These are phyloP conservation scores for Diploptera punctata DNA, from an alignment of 2,888 invertebrate genomes.

Conservation along the genomic window DNA sequence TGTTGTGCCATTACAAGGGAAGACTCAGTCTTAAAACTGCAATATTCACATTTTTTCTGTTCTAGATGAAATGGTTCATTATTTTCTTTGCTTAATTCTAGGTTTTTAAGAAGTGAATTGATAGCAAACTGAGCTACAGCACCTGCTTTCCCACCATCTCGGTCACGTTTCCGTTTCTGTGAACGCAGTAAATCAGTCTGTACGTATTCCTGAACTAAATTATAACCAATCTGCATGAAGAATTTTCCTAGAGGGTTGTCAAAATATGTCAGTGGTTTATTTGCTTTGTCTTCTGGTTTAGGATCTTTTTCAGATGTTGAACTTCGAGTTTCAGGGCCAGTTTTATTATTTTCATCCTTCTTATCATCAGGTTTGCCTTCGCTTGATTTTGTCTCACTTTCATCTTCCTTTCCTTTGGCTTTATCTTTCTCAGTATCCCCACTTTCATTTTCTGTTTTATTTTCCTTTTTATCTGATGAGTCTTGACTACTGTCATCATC, in stretches of 20 bases:
- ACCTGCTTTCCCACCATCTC: constrained; percentile 69
- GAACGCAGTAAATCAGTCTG: constrained; percentile 90
- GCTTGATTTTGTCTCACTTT: constrained; percentile 44
- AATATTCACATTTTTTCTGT: constrained; percentile 85
- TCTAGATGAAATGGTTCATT: constrained; percentile 79
- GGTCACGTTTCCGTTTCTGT: constrained; percentile 83
- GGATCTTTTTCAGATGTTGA: constrained; percentile 40
- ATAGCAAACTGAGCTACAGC: constrained; percentile 77
- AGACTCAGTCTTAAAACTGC: constrained; percentile 90
- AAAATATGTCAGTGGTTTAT: constrained; percentile 66
- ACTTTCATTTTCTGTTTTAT: constrained; percentile 55
- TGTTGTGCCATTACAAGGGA: constrained; percentile 83
- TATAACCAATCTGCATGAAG: constrained; percentile 89
- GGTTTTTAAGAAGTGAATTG: constrained; percentile 80
- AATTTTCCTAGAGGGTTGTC: constrained; percentile 89
- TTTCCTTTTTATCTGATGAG: constrained; percentile 59
- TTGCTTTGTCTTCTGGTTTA: constrained; percentile 34
- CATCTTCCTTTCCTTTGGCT: constrained; percentile 33
- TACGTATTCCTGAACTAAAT: constrained; percentile 90
- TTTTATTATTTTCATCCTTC: constrained; percentile 49
- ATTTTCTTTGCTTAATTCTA: constrained; percentile 85
- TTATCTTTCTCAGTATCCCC: constrained; percentile 48
- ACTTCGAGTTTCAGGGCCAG: constrained; percentile 46
- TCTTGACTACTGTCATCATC: constrained; percentile 56
- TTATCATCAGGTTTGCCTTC: constrained; percentile 45